Conservation (phyloP, 1,140 invertebrate species). For the Rhopalosiphum padi region DNA sequence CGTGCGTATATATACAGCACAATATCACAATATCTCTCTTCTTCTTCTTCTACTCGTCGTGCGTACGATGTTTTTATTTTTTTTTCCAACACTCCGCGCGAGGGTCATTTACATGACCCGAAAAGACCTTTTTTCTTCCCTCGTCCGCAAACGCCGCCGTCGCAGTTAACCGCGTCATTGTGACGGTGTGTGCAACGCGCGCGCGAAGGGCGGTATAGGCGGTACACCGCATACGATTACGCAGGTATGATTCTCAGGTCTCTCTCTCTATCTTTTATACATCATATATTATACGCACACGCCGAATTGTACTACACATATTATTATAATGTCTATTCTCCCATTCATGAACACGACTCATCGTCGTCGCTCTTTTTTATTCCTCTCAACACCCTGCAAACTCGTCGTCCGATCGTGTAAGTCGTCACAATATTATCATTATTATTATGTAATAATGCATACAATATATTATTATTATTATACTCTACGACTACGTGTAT, state of each 20-base stretch:
- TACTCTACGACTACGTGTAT: no score
- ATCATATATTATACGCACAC: neutral
- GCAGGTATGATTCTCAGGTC: neutral
- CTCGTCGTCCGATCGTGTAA: neutral
- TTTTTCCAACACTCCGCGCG: neutral
- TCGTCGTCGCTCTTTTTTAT: neutral
- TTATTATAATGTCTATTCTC: neutral
- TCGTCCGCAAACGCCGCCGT: neutral
- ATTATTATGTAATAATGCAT: neutral
- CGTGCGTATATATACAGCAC: no score
- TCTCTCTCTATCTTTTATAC: neutral
- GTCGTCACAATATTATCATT: neutral
- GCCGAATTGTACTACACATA: neutral
- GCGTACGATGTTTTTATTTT: neutral
- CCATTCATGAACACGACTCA: neutral
- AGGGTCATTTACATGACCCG: conserved; percentile 53
- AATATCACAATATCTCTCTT: neutral
- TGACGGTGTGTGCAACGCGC: neutral
- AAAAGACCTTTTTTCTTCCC: conserved; percentile 16
- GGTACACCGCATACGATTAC: neutral
- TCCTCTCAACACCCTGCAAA: neutral
- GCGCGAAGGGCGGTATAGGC: neutral
- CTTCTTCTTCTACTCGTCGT: neutral
- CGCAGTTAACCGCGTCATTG: conserved; percentile 18
- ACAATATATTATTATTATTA: neutral